Base-by-base conservation (phyloP, 64 coral and sea anemone species). In the Stichodactyla helianthus region DNA sequence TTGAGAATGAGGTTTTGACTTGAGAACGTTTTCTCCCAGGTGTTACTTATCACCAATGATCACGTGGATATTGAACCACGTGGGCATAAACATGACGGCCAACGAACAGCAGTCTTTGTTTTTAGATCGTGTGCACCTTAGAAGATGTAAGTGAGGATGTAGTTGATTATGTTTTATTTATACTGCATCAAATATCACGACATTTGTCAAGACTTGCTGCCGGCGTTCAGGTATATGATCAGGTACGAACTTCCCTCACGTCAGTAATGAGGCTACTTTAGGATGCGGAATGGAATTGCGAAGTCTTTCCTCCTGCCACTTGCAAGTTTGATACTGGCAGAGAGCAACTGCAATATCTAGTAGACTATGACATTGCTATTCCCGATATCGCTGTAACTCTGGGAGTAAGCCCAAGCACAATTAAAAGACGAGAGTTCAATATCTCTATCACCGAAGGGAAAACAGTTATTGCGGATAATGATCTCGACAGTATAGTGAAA, bases 291-390 rank as follows among this genome's bases (percentile, higher is more conserved):
- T 57, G 55, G 55, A 57, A 13, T 57, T 57, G 55, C 0, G 55
- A 57, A 57, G 55, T 57, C 13, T 57, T 64, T 20, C 61, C 14
- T 9, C 14, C 14, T 64, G 13, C 61, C 61, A 15, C 13, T 64
- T 64, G 56, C 56, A 94, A 77, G 53, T 94, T 77, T 94, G 88
- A 94, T 50, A 89, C 87, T 50, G 50, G 71, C 52, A 71, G 16
- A 17, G 79, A 90, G 5, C 88, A 94, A 62, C 35, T 94, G 16
- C 57, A 93, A 22, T 89, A 93, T 70, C 26, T 93, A 5, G 18
- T 87, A 4, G 77, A 89, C 25, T 79, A 89, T 82, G 85, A 86
- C 44, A 53, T 93, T 9, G 23, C 60, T 25, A 56, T 65, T 17
- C 26, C 77, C 25, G 82, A 89, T 15, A 90, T 94, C 4, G 52